phyloP scores from a whole-genome alignment of 2,113 vertebrate genomes.

The Colinus virginianus region DNA sequence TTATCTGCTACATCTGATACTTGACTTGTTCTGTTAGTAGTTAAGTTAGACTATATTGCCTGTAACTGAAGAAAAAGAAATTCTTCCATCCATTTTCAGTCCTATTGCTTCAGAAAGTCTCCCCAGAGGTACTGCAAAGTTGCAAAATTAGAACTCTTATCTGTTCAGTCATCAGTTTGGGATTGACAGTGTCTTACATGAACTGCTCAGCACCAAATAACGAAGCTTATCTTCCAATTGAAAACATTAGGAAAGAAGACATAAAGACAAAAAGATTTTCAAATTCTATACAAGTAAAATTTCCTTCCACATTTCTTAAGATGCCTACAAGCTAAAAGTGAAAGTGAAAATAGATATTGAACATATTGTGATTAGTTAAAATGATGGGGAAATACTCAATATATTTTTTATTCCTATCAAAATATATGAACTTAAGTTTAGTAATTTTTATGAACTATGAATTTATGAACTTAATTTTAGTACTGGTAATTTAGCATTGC shows the following conservation, averaged over 20 bases:
- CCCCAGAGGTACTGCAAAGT: background rate
- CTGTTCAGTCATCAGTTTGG: background rate
- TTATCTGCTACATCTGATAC: background rate
- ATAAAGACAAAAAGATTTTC: slow-evolving; percentile 13
- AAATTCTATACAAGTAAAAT: background rate
- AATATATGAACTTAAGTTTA: background rate
- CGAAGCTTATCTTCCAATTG: background rate
- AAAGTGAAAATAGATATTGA: background rate
- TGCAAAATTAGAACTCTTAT: background rate
- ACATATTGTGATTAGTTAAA: background rate
- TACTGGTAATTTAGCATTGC: background rate
- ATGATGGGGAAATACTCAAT: background rate
- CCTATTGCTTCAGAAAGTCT: background rate
- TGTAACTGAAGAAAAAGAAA: background rate
- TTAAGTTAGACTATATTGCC: background rate
- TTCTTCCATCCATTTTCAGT: background rate
- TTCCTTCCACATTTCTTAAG: background rate
- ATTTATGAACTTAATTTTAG: background rate
- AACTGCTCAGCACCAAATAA: background rate
- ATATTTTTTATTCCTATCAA: background rate
- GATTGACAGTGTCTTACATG: background rate
- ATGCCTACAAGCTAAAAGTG: background rate
- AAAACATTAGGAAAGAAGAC: background rate
- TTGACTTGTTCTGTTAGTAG: background rate
- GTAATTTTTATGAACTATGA: too few relatives aligned